Conservation (phyloP, 2,888 invertebrate species). For the Plutella xylostella region DNA sequence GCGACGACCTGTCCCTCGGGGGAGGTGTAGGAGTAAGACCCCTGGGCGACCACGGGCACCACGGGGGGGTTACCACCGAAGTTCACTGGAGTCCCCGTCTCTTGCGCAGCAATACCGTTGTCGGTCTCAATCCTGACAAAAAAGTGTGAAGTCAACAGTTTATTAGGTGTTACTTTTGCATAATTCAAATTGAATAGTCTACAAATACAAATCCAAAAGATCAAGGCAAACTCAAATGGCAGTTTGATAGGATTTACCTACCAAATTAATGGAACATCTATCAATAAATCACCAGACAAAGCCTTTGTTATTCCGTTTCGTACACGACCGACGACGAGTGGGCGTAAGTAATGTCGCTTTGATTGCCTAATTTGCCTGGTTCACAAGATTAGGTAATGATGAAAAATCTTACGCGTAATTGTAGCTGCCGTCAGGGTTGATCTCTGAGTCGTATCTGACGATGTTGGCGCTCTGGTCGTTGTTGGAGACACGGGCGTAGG, state of each 20-base stretch:
- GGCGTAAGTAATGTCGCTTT: background rate
- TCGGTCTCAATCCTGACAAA: conserved; percentile 24
- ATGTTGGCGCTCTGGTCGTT: conserved; percentile 35
- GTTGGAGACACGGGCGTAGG: conserved; percentile 23
- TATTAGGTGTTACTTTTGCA: background rate
- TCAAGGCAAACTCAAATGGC: too few relatives aligned
- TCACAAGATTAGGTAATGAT: too few relatives aligned
- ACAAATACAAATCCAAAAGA: too few relatives aligned
- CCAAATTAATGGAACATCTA: too few relatives aligned
- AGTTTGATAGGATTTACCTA: too few relatives aligned
- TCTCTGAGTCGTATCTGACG: conserved; percentile 43
- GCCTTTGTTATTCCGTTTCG: background rate
- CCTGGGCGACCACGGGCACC: conserved; percentile 27
- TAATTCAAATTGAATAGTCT: too few relatives aligned
- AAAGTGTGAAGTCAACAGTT: background rate
- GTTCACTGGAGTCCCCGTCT: conserved; percentile 49
- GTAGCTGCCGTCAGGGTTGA: conserved; percentile 58
- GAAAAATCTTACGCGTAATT: conserved; percentile 59
- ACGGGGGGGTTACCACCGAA: conserved; percentile 26
- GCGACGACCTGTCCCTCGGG: background rate
- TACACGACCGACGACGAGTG: background rate
- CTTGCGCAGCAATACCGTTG: conserved; percentile 65
- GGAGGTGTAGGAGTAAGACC: background rate
- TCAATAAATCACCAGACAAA: too few relatives aligned
- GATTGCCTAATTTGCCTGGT: too few relatives aligned